phyloP scores from a whole-genome alignment of 2,888 invertebrate genomes.

The Rotaria socialis region DNA sequence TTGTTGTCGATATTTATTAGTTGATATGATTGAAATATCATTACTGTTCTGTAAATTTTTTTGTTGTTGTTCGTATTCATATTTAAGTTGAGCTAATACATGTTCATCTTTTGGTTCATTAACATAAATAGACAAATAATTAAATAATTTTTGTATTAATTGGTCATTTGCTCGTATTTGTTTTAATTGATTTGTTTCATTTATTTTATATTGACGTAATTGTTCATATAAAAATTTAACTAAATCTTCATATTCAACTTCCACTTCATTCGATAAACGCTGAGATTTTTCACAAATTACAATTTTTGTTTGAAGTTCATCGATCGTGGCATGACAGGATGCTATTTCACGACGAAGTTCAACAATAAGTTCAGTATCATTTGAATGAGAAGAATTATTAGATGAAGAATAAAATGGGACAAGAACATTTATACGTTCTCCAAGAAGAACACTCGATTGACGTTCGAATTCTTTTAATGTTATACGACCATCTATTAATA shows the following conservation, averaged over 20 bases:
- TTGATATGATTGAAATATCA: not conserved
- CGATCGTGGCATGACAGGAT: not conserved
- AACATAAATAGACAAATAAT: constrained; percentile 21
- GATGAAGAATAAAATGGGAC: not conserved
- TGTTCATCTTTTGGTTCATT: not conserved
- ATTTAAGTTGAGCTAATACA: not conserved
- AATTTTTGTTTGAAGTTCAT: constrained; percentile 17
- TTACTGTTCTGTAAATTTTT: not conserved
- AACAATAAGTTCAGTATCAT: not conserved
- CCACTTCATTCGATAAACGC: constrained; percentile 8
- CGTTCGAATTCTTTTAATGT: constrained; percentile 34
- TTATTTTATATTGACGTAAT: not conserved
- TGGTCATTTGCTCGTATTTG: not conserved
- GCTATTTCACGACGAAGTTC: not conserved
- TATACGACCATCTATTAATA: not conserved
- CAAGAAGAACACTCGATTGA: constrained; percentile 29
- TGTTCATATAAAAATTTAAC: constrained; percentile 28
- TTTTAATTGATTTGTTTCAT: not conserved
- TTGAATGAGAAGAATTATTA: not conserved
- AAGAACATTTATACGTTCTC: constrained; percentile 8
- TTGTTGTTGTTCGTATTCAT: constrained; percentile 30
- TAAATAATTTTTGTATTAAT: constrained; percentile 34
- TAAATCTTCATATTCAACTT: constrained; percentile 35
- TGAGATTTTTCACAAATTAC: constrained; percentile 14
- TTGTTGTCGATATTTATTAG: not conserved